Conservation (phyloP, 2,888 invertebrate species). For the Spodoptera littoralis region DNA sequence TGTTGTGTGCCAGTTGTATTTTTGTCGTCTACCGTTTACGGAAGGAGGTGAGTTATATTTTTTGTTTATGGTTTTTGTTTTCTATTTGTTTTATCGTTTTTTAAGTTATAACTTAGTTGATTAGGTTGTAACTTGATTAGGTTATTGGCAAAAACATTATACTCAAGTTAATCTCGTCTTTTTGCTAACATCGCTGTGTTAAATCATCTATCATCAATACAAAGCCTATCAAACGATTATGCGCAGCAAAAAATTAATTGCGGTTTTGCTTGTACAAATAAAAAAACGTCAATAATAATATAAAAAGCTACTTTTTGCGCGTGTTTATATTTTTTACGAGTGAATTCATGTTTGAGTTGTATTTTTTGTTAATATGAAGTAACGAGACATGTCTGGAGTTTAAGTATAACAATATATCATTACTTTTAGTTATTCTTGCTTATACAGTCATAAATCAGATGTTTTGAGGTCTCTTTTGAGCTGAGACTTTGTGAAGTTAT, state of each 20-base stretch:
- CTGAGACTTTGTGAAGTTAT: background rate
- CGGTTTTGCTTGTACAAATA: constrained; percentile 15
- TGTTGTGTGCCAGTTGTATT: constrained; percentile 47
- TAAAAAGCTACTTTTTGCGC: constrained; percentile 31
- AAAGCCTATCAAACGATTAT: constrained; percentile 31
- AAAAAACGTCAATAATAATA: constrained; percentile 32
- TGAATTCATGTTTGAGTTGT: constrained; percentile 17
- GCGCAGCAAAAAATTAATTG: constrained; percentile 41
- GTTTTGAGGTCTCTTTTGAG: background rate
- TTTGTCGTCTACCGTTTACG: constrained; percentile 45
- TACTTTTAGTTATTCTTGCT: background rate
- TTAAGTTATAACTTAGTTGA: background rate
- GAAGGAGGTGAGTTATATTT: constrained; percentile 56
- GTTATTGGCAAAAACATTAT: background rate
- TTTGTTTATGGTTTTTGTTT: constrained; percentile 47
- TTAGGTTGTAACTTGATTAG: background rate
- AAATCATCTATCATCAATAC: constrained; percentile 20
- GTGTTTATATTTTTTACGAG: constrained; percentile 42
- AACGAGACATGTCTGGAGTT: constrained; percentile 18
- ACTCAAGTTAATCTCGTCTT: constrained; percentile 2
- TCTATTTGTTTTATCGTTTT: background rate
- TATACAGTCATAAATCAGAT: background rate
- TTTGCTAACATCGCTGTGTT: constrained; percentile 4
- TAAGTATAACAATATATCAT: constrained; percentile 2
- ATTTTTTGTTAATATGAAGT: constrained; percentile 29